Base-by-base conservation (phyloP, 2,797 vertebrate genomes). In the Sebastes nivosus region DNA sequence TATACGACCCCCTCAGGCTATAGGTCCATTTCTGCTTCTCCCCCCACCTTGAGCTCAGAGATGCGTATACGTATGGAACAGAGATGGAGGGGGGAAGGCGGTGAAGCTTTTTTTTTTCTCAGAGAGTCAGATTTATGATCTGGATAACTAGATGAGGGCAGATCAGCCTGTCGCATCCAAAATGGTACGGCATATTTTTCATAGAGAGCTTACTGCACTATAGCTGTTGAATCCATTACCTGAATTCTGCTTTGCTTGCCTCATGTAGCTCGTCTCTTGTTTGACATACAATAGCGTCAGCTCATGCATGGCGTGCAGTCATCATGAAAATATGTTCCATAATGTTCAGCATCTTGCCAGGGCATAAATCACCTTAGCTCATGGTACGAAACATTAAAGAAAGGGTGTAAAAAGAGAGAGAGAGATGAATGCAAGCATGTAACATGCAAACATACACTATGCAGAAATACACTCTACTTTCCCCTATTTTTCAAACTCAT, bases 1-100 rank as follows among this genome's bases (percentile, higher is more conserved):
- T 93, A 90, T 87, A 87, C 54, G 60, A 87, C 72, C 81, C 82
- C 89, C 88, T 85, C 25, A 16, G 85, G 90, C 88, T 85, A 58
- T 80, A 72, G 82, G 89, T 86, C 88, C 67, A 22, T 80, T 81
- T 75, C 79, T 79, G 75, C 72, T 75, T 75, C 75, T 74, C 16
- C 79, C 70, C 85, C 86, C 77, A 83, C 83, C 83, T 87, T 77
- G 54, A 82, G 85, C 78, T 30, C 68, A 27, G 57, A 65, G 22
- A 85, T 81, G 77, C 71, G 67, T 71, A 54, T 34, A 61, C 63
- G 54, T 75, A 80, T 82, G 72, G 16, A 77, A 36, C 36, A 77
- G 68, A 72, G 36, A 72, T 22, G 61, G 16, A 79, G 55, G 66
- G 64, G 64, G 64, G 54, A 34, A 58, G 67, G 27, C 34, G 20